Evolutionary conservation across 2,113 vertebrate genomes (phyloP).

Genomic region (Castor canadensis): DNA sequence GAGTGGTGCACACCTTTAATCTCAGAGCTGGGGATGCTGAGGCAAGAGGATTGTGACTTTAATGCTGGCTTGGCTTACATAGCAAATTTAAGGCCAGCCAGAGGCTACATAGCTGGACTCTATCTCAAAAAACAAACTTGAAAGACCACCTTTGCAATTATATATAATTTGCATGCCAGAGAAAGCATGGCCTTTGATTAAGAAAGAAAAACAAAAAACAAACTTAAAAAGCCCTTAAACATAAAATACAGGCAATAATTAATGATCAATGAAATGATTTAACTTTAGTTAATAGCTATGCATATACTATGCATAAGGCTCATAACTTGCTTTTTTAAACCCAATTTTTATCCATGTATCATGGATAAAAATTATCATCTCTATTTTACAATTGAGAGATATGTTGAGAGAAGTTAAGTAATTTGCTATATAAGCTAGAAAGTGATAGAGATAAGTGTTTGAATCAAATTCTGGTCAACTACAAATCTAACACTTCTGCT

Average conservation of each 20-base stretch:
- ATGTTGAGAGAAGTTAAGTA: not conserved
- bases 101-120: no score
- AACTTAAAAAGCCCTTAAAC: not conserved
- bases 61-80: not conserved
- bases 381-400: constrained; percentile 22
- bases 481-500: not conserved
- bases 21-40: not conserved
- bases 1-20: not conserved
- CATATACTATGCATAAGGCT: not conserved
- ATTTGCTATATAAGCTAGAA: constrained; percentile 27
- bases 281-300: not conserved
- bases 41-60: not conserved
- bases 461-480: not conserved
- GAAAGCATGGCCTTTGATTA: constrained; percentile 4
- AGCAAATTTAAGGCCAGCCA: not conserved
- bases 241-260: not conserved
- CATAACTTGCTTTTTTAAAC: constrained; percentile 2
- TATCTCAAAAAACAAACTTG: not conserved
- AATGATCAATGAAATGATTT: constrained; percentile 26
- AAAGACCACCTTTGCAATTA: not conserved
- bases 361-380: constrained; percentile 2
- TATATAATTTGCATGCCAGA: not conserved
- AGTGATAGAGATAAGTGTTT: not conserved
- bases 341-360: not conserved
- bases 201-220: not conserved